Evolutionary conservation across 2,113 vertebrate genomes (phyloP), one percentile per base, ranked within the genome.

Genomic region (Labeo rohita): DNA sequence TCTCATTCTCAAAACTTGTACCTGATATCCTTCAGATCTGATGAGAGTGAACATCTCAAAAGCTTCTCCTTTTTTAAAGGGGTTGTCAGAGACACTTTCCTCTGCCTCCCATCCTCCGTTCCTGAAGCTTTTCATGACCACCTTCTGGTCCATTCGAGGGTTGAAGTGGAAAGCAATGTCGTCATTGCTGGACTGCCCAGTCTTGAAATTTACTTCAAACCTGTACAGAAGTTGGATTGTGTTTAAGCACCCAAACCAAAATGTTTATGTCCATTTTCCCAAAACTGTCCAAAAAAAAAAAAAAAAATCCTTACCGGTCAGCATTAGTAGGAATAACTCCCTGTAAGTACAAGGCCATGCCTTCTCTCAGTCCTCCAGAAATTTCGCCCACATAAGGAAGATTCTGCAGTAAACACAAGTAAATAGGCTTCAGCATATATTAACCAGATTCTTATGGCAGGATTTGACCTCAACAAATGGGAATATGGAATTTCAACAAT

Each of bases 371-470:
- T 39, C 39, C 80, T 54, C n/a, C 63, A 7, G 5, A 2, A 10
- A 87, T 3, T 59, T 80, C 3, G 9, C 21, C 80, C 3, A 56
- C n/a, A 47, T 87, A 83, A 36, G 86, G 86, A 56, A 70, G 63
- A 4, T 0, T 49, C 86, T 87, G 86, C 39, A 80, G 39, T 11
- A 5, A 70, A 6, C 8, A 61, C 23, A 79, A 61, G n/a, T 18
- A 47, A 56, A 52, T 11, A 56, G 12, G 9, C 12, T 34, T 18
- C 47, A 72, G 39, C 39, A 3, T 39, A 39, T 39, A 39, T 39
- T 39, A 39, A 39, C 39, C 39, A 4, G 13, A 72, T 18, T 18
- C 7, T 43, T 9, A 0, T 8, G 6, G 8, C 34, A 70, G 16
- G 28, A 0, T 43, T 18, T 70, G 8, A 61, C 8, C 23, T 65